Evolutionary conservation across 2,113 vertebrate species (phyloP).

Genomic region (Semnopithecus entellus): DNA sequence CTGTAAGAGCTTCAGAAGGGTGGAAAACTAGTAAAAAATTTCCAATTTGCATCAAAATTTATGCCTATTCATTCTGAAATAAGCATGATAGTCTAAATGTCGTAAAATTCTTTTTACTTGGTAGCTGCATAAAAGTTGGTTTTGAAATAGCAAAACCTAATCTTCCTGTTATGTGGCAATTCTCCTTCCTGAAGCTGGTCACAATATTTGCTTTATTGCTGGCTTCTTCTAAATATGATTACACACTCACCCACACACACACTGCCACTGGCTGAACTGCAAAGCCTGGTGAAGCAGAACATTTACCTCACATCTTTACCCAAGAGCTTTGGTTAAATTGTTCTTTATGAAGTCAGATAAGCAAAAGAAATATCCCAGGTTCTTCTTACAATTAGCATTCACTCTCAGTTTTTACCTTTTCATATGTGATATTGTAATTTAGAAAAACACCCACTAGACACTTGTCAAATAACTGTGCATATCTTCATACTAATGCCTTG

Average conservation of each 20-base stretch:
- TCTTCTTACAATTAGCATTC: not conserved
- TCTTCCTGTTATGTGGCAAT: rapidly evolving
- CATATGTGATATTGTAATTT: slow-evolving; percentile 84
- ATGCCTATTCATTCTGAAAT: not conserved
- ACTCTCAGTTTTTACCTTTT: slow-evolving; percentile 62
- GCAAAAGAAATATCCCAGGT: rapidly evolving
- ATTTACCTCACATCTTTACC: not conserved
- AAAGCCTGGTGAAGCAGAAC: not conserved
- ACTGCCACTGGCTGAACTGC: not conserved
- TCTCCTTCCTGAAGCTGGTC: not conserved
- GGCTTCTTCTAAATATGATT: not conserved
- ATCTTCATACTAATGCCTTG: slow-evolving; percentile 76
- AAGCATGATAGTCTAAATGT: not conserved
- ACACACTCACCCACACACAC: rapidly evolving
- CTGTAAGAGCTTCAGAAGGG: not conserved
- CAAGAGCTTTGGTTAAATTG: not conserved
- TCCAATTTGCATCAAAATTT: rapidly evolving
- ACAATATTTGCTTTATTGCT: not conserved
- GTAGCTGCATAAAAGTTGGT: not conserved
- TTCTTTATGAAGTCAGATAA: not conserved
- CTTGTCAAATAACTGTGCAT: slow-evolving; percentile 81
- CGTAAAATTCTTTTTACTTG: not conserved
- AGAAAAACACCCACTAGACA: slow-evolving; percentile 77
- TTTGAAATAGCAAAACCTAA: not conserved
- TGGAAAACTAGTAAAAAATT: not conserved